phyloP scores from a whole-genome alignment of 2,888 invertebrate species.

The Serrognathus titanus region DNA sequence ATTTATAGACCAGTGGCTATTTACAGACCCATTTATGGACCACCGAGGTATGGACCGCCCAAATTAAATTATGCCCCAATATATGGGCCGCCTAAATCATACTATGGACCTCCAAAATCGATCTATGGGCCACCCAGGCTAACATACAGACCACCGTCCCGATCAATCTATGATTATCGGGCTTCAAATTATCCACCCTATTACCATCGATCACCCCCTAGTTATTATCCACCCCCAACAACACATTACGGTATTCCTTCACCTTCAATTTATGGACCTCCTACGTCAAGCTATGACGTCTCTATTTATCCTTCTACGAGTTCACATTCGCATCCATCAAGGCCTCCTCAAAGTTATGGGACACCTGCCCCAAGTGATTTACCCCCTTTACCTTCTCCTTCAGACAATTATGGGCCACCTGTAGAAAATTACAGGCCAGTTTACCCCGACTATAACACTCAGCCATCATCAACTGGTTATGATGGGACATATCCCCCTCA shows the following conservation, averaged over 20 bases:
- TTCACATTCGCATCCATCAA: slow-evolving; percentile 9
- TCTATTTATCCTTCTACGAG: slow-evolving; percentile 21
- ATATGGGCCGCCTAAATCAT: background rate
- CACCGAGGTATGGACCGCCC: slow-evolving; percentile 31
- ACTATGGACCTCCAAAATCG: slow-evolving; percentile 18
- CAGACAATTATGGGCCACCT: too few species aligned
- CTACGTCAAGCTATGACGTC: slow-evolving; percentile 13
- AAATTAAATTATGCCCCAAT: slow-evolving; percentile 27
- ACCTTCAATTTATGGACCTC: slow-evolving; percentile 3
- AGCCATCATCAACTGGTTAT: slow-evolving; percentile 8
- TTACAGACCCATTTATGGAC: slow-evolving; percentile 31
- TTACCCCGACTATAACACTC: too few species aligned
- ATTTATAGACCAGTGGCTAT: background rate
- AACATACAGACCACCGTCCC: slow-evolving; percentile 20
- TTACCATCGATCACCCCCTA: slow-evolving; percentile 25
- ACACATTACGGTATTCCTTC: slow-evolving; percentile 12
- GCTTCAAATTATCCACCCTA: background rate
- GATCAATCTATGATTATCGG: slow-evolving; percentile 15
- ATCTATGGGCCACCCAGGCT: slow-evolving; percentile 26
- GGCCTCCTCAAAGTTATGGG: slow-evolving; percentile 17
- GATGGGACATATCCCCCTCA: slow-evolving; percentile 26
- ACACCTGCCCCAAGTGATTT: slow-evolving; percentile 7
- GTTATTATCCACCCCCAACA: slow-evolving; percentile 8
- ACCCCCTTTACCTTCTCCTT: too few species aligned
- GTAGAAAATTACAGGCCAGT: background rate